Conservation (phyloP, 2,113 vertebrate genomes). For the Dromiciops gliroides region DNA sequence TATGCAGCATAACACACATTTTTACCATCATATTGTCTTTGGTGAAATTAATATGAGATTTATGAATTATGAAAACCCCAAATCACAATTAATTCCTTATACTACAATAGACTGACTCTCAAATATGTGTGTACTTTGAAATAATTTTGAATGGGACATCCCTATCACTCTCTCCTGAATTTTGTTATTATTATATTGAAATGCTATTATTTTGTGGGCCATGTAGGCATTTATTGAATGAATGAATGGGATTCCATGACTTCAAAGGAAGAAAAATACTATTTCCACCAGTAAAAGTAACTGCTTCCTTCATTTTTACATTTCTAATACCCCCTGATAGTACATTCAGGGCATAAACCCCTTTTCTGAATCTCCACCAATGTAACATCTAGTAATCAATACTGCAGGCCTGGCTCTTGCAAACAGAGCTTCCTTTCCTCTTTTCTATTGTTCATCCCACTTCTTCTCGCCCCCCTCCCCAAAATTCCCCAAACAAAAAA, state of each 20-base stretch:
- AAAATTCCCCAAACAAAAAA: background rate
- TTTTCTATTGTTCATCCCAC: background rate
- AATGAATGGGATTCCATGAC: background rate
- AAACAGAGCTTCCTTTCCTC: background rate
- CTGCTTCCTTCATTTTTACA: background rate
- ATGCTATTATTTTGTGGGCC: background rate
- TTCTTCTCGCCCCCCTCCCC: background rate
- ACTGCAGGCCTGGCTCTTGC: background rate
- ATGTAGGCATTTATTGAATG: background rate
- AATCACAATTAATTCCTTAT: too few species aligned
- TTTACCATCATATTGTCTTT: too few species aligned
- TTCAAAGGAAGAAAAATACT: background rate
- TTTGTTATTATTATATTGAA: background rate
- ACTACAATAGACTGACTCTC: background rate
- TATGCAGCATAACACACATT: too few species aligned
- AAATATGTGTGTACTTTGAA: background rate
- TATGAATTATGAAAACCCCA: too few species aligned
- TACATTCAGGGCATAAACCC: background rate
- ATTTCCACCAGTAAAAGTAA: background rate
- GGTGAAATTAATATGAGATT: too few species aligned
- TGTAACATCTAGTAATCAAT: background rate
- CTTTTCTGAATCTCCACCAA: background rate
- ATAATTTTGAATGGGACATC: background rate
- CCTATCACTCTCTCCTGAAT: background rate
- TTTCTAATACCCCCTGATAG: background rate